Base-by-base conservation (phyloP, 2,113 vertebrate species). In the Willisornis vidua region DNA sequence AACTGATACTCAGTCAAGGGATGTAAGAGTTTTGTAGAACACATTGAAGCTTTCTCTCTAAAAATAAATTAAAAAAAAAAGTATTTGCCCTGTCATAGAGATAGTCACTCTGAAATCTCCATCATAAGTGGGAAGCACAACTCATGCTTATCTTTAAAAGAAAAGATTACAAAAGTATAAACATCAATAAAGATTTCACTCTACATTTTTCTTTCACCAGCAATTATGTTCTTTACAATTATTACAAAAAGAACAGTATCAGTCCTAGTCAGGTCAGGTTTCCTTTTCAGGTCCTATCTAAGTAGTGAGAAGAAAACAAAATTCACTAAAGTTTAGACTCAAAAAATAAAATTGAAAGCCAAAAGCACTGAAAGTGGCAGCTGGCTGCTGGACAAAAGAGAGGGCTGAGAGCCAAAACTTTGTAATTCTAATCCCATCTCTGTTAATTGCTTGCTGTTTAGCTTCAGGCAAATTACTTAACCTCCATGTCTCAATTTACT, bases 381-480 rank as follows among this genome's bases (percentile, higher is more conserved):
- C 14, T 92, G 81, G 77, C 73, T 76, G 57, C 25, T 35, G 54
- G 66, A 87, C 66, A 85, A 41, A 92, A 62, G 7, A 83, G n/a
- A 84, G 17, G 28, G 59, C 48, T 3, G 7, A 76, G 51, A 90
- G 89, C 57, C 90, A 91, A 89, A 96, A 88, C 23, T 77, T 62
- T 58, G 26, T 82, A 86, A 85, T 86, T 83, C 58, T 90, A 94
- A 96, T 93, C 39, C 87, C 55, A 72, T 59, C 80, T 90, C 82
- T 90, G 61, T 61, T 95, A 94, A 91, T 37, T 89, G 68, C n/a
- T 86, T 84, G 20, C 12, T 80, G 35, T 54, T 89, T 81, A 89
- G 68, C 78, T 86, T 90, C 71, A 91, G 94, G 93, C 49, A 93
- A 90, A 87, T 91, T 83, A 93, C 59, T 89, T 94, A 87, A 95